These are phyloP conservation scores for Pherbina coryleti DNA, from an alignment of 2,888 invertebrate genomes.

Conservation along the genomic window DNA sequence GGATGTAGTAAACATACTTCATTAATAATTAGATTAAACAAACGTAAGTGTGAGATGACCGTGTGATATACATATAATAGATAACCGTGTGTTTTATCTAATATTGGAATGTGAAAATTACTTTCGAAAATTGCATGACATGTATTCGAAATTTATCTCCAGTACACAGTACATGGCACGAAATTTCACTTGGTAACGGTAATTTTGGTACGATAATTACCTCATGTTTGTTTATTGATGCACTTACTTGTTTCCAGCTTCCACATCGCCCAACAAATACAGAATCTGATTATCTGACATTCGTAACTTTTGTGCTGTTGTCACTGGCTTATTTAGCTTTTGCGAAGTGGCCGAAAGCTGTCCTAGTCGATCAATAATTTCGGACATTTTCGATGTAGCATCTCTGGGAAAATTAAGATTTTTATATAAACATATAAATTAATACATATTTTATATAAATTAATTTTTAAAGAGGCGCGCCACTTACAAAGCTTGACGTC, in stretches of 20 bases:
- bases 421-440: slow-evolving; percentile 33
- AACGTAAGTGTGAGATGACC: too few relatives aligned
- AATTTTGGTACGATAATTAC: not conserved
- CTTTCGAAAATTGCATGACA: too few relatives aligned
- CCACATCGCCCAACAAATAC: slow-evolving; percentile 65
- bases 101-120: too few relatives aligned
- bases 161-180: too few relatives aligned
- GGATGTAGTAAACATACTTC: too few relatives aligned
- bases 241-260: slow-evolving; percentile 74
- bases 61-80: too few relatives aligned
- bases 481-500: slow-evolving; percentile 71
- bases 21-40: too few relatives aligned
- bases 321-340: slow-evolving; percentile 80
- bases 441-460: slow-evolving; percentile 34
- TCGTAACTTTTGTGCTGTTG: slow-evolving; percentile 77
- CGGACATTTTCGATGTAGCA: slow-evolving; percentile 73
- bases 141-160: too few relatives aligned
- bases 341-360: slow-evolving; percentile 81
- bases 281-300: slow-evolving; percentile 71
- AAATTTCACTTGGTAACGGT: too few relatives aligned
- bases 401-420: slow-evolving; percentile 69
- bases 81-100: too few relatives aligned
- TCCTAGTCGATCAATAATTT: slow-evolving; percentile 79
- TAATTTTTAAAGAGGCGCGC: not conserved
- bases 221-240: too few relatives aligned